Evolutionary conservation across 2,888 invertebrate species (phyloP).

Genomic region (Drymonia ruficornis): DNA sequence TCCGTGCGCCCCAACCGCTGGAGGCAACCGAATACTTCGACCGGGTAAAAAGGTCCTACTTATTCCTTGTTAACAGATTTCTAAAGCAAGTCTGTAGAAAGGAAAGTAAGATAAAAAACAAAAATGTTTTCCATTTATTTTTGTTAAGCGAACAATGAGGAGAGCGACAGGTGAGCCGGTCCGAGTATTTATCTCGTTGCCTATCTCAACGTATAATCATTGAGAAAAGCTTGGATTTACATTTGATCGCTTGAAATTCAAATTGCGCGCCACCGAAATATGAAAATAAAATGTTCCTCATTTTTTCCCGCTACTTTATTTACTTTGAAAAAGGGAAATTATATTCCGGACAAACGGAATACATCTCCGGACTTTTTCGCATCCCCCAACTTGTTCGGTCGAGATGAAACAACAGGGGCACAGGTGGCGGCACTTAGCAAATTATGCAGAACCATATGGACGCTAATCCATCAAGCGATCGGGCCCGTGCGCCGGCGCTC

Average conservation of each 20-base stretch:
- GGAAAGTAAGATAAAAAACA: constrained; percentile 28
- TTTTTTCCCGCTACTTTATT: constrained; percentile 20
- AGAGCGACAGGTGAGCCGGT: constrained; percentile 29
- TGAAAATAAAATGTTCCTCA: constrained; percentile 22
- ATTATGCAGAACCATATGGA: constrained; percentile 81
- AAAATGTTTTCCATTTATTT: constrained; percentile 44
- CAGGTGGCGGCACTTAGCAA: constrained; percentile 77
- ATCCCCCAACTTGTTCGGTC: constrained; percentile 36
- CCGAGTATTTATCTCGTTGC: constrained; percentile 27
- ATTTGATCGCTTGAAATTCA: constrained; percentile 27
- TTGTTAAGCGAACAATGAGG: constrained; percentile 46
- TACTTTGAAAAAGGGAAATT: constrained; percentile 30
- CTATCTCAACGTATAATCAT: constrained; percentile 27
- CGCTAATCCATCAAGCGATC: constrained; percentile 82
- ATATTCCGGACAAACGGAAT: constrained; percentile 24
- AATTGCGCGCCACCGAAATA: constrained; percentile 24
- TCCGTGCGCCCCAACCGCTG: constrained; percentile 64
- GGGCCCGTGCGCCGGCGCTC: constrained; percentile 67
- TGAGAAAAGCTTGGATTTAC: constrained; percentile 36
- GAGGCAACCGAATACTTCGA: constrained; percentile 67
- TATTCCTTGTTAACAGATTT: constrained; percentile 72
- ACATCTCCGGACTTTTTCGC: constrained; percentile 22
- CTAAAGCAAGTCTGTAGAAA: constrained; percentile 48
- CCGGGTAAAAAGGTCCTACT: constrained; percentile 67
- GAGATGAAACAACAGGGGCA: constrained; percentile 55